phyloP scores from a whole-genome alignment of 2,797 vertebrate species.

The Gallinago solitaria region DNA sequence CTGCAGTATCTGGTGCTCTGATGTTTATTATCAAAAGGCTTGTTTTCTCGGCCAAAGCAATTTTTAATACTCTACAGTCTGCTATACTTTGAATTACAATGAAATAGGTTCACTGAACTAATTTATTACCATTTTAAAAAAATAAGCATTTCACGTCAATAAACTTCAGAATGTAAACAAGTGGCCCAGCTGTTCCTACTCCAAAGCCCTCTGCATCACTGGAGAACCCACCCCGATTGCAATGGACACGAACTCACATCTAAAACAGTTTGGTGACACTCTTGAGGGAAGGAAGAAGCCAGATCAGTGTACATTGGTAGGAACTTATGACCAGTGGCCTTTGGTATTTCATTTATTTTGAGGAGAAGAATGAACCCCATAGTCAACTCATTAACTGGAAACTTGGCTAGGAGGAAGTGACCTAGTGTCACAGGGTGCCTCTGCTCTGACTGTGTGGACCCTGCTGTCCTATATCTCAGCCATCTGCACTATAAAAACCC shows the following conservation, averaged over 20 bases:
- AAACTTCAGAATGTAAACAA: not conserved
- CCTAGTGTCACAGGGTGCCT: not conserved
- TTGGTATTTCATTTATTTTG: not conserved
- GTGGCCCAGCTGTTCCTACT: not conserved
- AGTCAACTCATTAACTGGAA: not conserved
- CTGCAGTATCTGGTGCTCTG: not conserved
- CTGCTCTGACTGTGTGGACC: not conserved
- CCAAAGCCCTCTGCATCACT: not conserved
- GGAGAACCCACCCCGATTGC: not conserved
- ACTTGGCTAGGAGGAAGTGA: not conserved
- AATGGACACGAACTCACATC: not conserved
- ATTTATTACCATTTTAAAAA: not conserved
- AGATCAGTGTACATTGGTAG: not conserved
- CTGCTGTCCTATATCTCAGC: not conserved
- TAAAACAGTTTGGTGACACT: not conserved
- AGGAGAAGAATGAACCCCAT: not conserved
- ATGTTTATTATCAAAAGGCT: conserved; percentile 7
- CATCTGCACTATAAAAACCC: not conserved
- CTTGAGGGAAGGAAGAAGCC: not conserved
- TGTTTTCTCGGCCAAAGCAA: not conserved
- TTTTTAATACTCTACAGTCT: not conserved
- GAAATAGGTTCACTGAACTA: not conserved
- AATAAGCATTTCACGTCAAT: not conserved
- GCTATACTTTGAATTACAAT: not conserved
- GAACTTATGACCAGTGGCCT: not conserved